A percentile compares a stretch with the other conserved stretches of the same genome.
These are phyloP conservation scores for Listronotus oregonensis DNA, from an alignment of 1,140 invertebrate species.

Conservation along the genomic window DNA sequence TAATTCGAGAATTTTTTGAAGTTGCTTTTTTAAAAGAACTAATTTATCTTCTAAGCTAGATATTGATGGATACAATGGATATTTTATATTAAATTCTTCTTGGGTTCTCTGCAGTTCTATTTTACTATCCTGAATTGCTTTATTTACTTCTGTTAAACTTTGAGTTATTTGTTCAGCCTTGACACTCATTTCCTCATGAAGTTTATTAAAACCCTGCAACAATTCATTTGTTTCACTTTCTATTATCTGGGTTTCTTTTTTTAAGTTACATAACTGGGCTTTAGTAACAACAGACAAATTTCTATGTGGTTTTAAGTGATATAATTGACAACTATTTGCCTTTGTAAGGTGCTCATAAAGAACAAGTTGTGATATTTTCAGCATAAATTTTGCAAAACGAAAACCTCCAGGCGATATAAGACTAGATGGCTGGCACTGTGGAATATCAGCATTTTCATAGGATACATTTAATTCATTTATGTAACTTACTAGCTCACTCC, in stretches of 20 bases:
- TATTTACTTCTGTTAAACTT: conserved; percentile 19
- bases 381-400: conserved; percentile 47
- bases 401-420: conserved; percentile 48
- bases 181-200: conserved; percentile 9
- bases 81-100: conserved; percentile 24
- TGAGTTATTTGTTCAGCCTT: conserved; percentile 23
- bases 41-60: conserved; percentile 26
- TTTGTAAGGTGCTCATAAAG: conserved; percentile 37
- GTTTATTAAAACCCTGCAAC: conserved; percentile 24
- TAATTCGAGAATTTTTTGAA: conserved; percentile 21
- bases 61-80: conserved; percentile 16
- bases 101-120: background rate
- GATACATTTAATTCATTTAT: conserved; percentile 44
- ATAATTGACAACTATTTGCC: background rate
- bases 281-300: conserved; percentile 21
- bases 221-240: conserved; percentile 22
- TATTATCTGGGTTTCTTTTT: conserved; percentile 21
- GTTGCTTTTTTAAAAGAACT: conserved; percentile 17
- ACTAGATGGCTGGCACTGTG: conserved; percentile 45
- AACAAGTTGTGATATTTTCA: conserved; percentile 47
- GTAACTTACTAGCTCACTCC: conserved; percentile 45
- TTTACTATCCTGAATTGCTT: conserved; percentile 11
- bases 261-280: conserved; percentile 29
- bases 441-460: conserved; percentile 45
- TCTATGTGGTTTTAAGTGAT: conserved; percentile 26